Evolutionary conservation across 2,113 vertebrate species (phyloP).

Genomic region (Cariama cristata): DNA sequence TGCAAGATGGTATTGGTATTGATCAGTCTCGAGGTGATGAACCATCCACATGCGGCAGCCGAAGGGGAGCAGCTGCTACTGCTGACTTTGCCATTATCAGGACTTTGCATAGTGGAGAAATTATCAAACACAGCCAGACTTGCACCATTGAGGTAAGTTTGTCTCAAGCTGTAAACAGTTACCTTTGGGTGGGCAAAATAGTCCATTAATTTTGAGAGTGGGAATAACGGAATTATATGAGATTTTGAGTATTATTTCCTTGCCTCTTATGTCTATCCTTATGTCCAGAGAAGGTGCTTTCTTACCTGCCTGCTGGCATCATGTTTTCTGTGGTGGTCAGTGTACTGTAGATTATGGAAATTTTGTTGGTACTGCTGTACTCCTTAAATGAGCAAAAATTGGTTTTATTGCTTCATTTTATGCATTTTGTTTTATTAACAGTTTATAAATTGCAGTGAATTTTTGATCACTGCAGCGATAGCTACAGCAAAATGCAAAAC

Average conservation of each 20-base stretch:
- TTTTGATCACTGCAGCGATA: neutral
- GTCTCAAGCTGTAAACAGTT: neutral
- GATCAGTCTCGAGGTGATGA: slow-evolving; percentile 74
- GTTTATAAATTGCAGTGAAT: neutral
- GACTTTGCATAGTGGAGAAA: slow-evolving; percentile 83
- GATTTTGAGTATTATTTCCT: neutral
- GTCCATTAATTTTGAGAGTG: neutral
- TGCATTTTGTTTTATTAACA: neutral
- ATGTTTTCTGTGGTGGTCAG: neutral
- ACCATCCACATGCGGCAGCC: slow-evolving; percentile 48
- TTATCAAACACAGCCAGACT: slow-evolving; percentile 80
- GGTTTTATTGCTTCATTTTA: neutral
- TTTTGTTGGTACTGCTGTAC: neutral
- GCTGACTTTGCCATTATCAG: slow-evolving; percentile 80
- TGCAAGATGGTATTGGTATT: slow-evolving; percentile 68
- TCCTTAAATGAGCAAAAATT: neutral
- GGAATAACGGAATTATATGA: neutral
- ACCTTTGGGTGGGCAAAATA: neutral
- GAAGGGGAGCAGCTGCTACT: slow-evolving; percentile 62
- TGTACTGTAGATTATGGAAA: neutral
- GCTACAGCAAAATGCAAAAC: neutral
- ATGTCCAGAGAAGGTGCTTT: neutral
- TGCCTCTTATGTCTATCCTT: neutral
- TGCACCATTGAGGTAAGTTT: slow-evolving; percentile 88
- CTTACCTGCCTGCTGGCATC: neutral